Conservation (phyloP, 1,140 invertebrate genomes). For the Carcinoscorpius rotundicauda region DNA sequence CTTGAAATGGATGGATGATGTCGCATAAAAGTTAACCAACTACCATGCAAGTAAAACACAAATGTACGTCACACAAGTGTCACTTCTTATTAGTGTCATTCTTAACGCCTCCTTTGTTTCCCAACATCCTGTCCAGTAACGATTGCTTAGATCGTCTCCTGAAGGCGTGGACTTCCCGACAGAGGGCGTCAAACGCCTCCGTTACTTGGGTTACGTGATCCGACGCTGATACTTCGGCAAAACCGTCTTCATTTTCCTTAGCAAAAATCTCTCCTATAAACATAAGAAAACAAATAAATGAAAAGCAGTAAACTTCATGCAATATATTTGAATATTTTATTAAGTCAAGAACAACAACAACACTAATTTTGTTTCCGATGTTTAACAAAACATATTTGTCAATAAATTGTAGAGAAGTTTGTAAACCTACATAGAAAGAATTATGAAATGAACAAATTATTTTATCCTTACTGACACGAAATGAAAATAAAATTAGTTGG, state of each 20-base stretch:
- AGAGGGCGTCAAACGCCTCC: conserved; percentile 70
- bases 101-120: not conserved
- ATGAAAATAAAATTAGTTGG: too few relatives aligned
- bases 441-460: too few relatives aligned
- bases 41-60: too few relatives aligned
- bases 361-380: not conserved
- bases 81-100: not conserved
- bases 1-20: too few relatives aligned
- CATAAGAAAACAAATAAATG: not conserved
- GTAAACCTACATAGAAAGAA: too few relatives aligned
- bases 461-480: too few relatives aligned
- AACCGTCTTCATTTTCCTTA: conserved; percentile 73
- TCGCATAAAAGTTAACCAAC: too few relatives aligned
- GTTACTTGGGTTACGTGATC: conserved; percentile 67
- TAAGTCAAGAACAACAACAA: too few relatives aligned
- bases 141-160: conserved; percentile 67
- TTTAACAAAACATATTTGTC: conserved; percentile 10
- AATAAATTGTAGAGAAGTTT: too few relatives aligned
- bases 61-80: not conserved
- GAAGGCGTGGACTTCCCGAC: conserved; percentile 60
- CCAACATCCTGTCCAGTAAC: conserved; percentile 46
- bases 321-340: too few relatives aligned
- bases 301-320: not conserved
- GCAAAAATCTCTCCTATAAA: conserved; percentile 58
- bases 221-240: conserved; percentile 76